Percentiles rank a stretch among this genome's conserved stretches.
Conservation (phyloP, 92 coral and sea anemone species). For the Phymanthus crucifer region DNA sequence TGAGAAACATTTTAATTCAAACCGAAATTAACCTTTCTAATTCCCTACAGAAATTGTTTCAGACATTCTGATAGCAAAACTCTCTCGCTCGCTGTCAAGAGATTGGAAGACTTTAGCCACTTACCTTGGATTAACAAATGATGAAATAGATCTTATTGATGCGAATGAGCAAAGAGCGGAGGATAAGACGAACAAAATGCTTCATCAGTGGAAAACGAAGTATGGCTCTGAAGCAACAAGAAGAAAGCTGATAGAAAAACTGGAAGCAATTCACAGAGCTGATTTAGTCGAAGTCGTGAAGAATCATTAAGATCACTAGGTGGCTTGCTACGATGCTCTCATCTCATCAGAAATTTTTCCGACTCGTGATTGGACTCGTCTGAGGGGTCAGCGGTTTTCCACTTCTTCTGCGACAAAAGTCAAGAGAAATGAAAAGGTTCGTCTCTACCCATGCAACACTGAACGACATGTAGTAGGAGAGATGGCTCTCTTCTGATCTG, state of each 20-base stretch:
- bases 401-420: no score
- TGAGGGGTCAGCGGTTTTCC: no score
- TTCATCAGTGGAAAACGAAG: constrained; percentile 47
- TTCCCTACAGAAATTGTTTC: constrained; percentile 36
- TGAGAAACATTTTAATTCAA: neutral
- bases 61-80: constrained; percentile 33
- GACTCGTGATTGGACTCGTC: no score
- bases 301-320: neutral
- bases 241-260: constrained; percentile 32
- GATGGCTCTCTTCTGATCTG: no score
- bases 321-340: neutral
- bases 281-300: constrained; percentile 51
- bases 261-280: constrained; percentile 23
- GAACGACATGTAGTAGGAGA: no score
- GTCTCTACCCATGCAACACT: no score
- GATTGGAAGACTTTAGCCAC: constrained; percentile 53
- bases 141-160: constrained; percentile 34
- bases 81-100: constrained; percentile 38
- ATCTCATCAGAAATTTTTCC: no score
- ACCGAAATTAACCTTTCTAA: neutral
- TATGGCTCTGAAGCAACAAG: constrained; percentile 50
- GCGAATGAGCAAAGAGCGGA: constrained; percentile 27
- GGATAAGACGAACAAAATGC: constrained; percentile 61
- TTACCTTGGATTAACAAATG: constrained; percentile 34
- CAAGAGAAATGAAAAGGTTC: no score